Base-by-base conservation (phyloP, 2,888 invertebrate species). In the Calliphora vomitoria region DNA sequence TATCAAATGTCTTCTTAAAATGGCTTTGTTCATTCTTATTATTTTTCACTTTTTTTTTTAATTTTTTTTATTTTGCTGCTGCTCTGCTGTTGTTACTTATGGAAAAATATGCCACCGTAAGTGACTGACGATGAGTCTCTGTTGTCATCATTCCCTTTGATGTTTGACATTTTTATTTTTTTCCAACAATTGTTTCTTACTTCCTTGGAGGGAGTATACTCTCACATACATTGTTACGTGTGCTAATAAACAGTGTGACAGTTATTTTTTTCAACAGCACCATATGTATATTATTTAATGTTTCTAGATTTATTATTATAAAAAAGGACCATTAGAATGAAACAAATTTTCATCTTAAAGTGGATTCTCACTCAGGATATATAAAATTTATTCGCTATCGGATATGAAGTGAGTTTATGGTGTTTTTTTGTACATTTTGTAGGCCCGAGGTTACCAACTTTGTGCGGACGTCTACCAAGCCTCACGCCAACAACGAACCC, bases 111-210 rank as follows among this genome's bases (percentile, higher is more conserved):
- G 69, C 53, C 71, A 76, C 44, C 47, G 18, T 75, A 75, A 76
- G 58, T 81, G 75, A 76, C 71, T 85, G 80, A 80, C 38, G 85
- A 81, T 76, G 76, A 81, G 75, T 72, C 71, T 44, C 58, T 72
- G 75, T 81, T 85, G 76, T 85, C 85, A 85, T 82, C 64, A 82
- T 78, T 82, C 58, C 66, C 85, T 85, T 85, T 85, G 82, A 85
- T 85, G 82, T 85, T 85, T 85, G 84, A 85, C 68, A 80, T 85
- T 85, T 80, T 80, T 75, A 80, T 80, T 75, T 58, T 68, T 13
- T 66, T 41, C 35, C 20, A 53, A 62, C 80, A 80, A 80, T 74
- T 85, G 69, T 69, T 44, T 72, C 20, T 47, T 62, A 85, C 50
- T 84, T 84, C 25, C 66, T 44, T 20, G 15, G 71, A 8, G 47